These are phyloP conservation scores for Drosophila nigromelanica DNA, from an alignment of 1,140 invertebrate species.

Conservation along the genomic window DNA sequence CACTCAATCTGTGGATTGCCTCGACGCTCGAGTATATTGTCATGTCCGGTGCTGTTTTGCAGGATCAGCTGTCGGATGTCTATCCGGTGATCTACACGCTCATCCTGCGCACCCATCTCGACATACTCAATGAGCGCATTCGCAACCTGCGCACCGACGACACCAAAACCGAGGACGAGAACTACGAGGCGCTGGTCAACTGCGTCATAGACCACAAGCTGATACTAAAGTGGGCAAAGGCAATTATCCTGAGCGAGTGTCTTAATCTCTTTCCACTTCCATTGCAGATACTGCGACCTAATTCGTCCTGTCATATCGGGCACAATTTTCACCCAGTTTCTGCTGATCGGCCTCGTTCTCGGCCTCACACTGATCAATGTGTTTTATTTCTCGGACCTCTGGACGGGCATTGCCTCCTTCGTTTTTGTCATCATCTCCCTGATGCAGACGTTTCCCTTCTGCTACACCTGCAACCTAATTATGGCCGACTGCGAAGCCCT, in stretches of 20 bases:
- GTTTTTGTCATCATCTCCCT: constrained; percentile 60
- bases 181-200: constrained; percentile 57
- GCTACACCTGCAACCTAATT: constrained; percentile 68
- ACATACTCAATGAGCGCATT: constrained; percentile 58
- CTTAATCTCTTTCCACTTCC: not conserved
- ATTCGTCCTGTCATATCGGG: constrained; percentile 63
- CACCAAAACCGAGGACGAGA: constrained; percentile 44
- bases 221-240: constrained; percentile 40
- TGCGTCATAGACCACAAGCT: constrained; percentile 63
- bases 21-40: constrained; percentile 57
- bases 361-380: constrained; percentile 66
- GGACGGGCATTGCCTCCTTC: constrained; percentile 61
- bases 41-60: constrained; percentile 61
- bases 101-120: constrained; percentile 51
- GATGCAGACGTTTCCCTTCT: constrained; percentile 68
- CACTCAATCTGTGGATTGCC: constrained; percentile 46
- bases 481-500: constrained; percentile 64
- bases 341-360: constrained; percentile 57
- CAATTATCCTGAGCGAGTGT: not conserved
- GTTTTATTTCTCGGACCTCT: constrained; percentile 67
- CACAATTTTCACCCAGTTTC: constrained; percentile 67
- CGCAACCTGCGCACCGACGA: constrained; percentile 37
- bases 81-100: constrained; percentile 62
- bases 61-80: constrained; percentile 58
- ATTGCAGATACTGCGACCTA: constrained; percentile 48